Evolutionary conservation across 2,888 invertebrate species (phyloP).

Genomic region (Tridacna gigas): DNA sequence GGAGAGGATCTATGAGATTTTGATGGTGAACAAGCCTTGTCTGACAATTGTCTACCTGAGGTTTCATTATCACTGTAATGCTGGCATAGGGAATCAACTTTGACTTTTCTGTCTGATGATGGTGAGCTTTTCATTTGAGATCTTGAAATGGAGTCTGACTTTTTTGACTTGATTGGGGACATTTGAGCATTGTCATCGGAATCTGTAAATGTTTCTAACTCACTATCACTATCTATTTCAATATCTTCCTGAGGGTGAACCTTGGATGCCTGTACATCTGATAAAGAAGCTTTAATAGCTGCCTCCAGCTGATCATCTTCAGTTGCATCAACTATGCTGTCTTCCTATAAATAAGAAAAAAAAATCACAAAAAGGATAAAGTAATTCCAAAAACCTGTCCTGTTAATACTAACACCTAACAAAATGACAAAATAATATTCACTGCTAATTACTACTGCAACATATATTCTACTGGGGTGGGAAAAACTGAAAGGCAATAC

Average conservation of each 20-base stretch:
- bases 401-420: too few species aligned
- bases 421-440: too few species aligned
- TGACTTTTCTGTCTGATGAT: constrained; percentile 26
- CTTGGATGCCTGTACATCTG: constrained; percentile 46
- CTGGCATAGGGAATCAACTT: constrained; percentile 43
- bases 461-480: too few species aligned
- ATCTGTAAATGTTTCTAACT: constrained; percentile 85
- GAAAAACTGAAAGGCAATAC: too few species aligned
- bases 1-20: constrained; percentile 30
- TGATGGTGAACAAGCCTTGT: constrained; percentile 37
- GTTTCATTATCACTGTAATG: constrained; percentile 30
- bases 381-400: too few species aligned
- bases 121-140: constrained; percentile 41
- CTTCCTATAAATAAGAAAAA: constrained; percentile 6
- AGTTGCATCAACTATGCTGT: constrained; percentile 81
- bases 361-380: background rate
- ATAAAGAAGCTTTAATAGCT: constrained; percentile 85
- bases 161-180: constrained; percentile 57
- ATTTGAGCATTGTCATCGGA: constrained; percentile 74
- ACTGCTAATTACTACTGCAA: too few species aligned
- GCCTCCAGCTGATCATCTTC: constrained; percentile 86
- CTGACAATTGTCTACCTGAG: constrained; percentile 6
- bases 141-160: constrained; percentile 4
- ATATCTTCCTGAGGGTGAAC: constrained; percentile 40
- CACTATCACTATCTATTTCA: constrained; percentile 71